Evolutionary conservation across 2,888 invertebrate genomes (phyloP).

Genomic region (Drosophila rellima): DNA sequence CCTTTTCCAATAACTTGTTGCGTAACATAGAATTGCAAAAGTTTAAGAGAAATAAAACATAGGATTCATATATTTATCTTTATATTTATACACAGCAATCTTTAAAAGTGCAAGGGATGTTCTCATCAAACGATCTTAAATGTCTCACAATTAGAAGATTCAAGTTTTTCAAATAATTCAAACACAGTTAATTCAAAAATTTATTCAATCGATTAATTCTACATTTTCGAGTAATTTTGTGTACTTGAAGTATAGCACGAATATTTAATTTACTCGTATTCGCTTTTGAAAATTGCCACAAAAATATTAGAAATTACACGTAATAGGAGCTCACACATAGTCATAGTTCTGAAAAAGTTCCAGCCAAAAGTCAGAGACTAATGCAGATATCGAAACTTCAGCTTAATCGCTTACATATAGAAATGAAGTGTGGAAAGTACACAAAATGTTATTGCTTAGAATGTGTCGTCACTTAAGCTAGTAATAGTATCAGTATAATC

Average conservation of each 20-base stretch:
- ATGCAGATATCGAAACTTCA: neutral
- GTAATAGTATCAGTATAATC: conserved; percentile 8
- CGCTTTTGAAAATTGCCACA: neutral
- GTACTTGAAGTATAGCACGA: conserved; percentile 8
- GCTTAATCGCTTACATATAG: neutral
- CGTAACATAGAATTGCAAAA: conserved; percentile 66
- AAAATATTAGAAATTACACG: neutral
- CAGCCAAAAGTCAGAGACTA: neutral
- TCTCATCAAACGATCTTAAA: too few species aligned
- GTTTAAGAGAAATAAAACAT: conserved; percentile 40
- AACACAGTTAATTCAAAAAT: neutral
- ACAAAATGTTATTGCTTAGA: conserved; percentile 11
- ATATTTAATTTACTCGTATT: neutral
- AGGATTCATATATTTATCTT: conserved; percentile 6
- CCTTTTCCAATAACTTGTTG: conserved; percentile 60
- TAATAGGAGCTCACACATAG: neutral
- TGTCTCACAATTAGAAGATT: neutral
- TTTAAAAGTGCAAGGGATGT: neutral
- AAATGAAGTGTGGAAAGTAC: conserved; percentile 1
- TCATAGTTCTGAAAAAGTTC: too few species aligned
- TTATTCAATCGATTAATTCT: neutral
- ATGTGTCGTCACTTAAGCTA: conserved; percentile 17
- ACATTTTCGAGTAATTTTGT: neutral
- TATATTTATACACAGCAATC: conserved; percentile 4
- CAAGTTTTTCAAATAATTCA: neutral